These are phyloP conservation scores for Microplitis mediator DNA, from an alignment of 1,140 invertebrate genomes.

Conservation along the genomic window DNA sequence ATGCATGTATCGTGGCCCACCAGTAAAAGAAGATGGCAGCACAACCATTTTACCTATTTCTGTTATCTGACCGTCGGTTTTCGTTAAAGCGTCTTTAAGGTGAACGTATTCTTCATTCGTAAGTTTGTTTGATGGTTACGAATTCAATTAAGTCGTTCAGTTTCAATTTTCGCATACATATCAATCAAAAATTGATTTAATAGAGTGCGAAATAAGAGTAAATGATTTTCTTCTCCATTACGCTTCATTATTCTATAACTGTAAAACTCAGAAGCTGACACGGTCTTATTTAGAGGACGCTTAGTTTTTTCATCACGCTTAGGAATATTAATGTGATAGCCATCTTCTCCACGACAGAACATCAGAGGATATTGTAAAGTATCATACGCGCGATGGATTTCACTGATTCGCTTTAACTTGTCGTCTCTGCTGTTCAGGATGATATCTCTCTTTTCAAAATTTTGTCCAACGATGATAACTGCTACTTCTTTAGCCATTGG, in stretches of 20 bases:
- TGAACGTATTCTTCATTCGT: slow-evolving; percentile 49
- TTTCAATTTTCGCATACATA: slow-evolving; percentile 51
- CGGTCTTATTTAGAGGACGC: neutral
- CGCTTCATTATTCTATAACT: slow-evolving; percentile 4
- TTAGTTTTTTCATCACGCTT: neutral
- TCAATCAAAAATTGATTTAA: slow-evolving; percentile 51
- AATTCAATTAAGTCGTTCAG: slow-evolving; percentile 43
- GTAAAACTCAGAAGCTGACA: neutral
- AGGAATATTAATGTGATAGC: slow-evolving; percentile 37
- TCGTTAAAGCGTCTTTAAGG: slow-evolving; percentile 35
- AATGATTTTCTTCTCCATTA: slow-evolving; percentile 26
- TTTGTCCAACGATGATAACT: slow-evolving; percentile 37
- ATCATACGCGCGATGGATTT: slow-evolving; percentile 17
- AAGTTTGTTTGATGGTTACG: slow-evolving; percentile 31
- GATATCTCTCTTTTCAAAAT: slow-evolving; percentile 30
- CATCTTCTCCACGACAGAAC: slow-evolving; percentile 54
- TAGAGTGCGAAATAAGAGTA: slow-evolving; percentile 38
- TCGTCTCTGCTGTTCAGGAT: slow-evolving; percentile 8
- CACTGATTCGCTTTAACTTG: slow-evolving; percentile 1
- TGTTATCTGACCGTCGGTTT: neutral
- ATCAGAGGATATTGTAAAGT: slow-evolving; percentile 51
- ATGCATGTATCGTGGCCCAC: slow-evolving; percentile 56
- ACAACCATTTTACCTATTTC: slow-evolving; percentile 37
- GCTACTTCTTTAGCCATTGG: slow-evolving; percentile 41
- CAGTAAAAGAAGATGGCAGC: slow-evolving; percentile 57